Conservation (phyloP, 1,140 invertebrate genomes). For the Eurosta solidaginis region DNA sequence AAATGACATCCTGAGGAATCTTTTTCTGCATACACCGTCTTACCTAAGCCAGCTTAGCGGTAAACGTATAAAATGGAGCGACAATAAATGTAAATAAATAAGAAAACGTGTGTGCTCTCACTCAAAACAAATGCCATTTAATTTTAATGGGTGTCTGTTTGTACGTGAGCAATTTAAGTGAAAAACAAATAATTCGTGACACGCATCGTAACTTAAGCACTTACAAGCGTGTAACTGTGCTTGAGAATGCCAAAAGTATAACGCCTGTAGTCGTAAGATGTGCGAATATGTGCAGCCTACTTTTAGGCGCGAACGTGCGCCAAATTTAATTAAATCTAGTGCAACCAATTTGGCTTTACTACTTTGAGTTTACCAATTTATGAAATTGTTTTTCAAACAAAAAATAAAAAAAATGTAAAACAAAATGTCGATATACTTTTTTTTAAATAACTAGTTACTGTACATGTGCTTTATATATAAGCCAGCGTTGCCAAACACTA, state of each 20-base stretch:
- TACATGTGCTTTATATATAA: background rate
- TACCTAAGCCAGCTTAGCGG: background rate
- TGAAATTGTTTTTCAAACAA: background rate
- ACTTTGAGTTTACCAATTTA: background rate
- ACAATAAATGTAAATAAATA: slow-evolving; percentile 23
- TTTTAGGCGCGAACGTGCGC: background rate
- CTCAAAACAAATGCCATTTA: background rate
- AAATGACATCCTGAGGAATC: background rate
- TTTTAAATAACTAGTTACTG: background rate
- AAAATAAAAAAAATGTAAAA: background rate
- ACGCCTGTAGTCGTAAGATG: background rate
- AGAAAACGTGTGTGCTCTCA: background rate
- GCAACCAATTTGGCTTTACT: background rate
- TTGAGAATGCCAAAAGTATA: slow-evolving; percentile 1
- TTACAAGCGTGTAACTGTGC: background rate
- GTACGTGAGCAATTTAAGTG: slow-evolving; percentile 13
- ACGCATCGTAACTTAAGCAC: background rate
- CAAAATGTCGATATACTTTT: background rate
- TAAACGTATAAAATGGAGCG: background rate
- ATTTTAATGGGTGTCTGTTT: too few relatives aligned
- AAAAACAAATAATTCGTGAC: slow-evolving; percentile 19
- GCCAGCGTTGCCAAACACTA: background rate
- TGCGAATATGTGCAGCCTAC: background rate
- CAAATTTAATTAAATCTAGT: slow-evolving; percentile 15
- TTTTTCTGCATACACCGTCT: background rate